phyloP scores from a whole-genome alignment of 2,888 invertebrate species.

The Polymixis lichenea region DNA sequence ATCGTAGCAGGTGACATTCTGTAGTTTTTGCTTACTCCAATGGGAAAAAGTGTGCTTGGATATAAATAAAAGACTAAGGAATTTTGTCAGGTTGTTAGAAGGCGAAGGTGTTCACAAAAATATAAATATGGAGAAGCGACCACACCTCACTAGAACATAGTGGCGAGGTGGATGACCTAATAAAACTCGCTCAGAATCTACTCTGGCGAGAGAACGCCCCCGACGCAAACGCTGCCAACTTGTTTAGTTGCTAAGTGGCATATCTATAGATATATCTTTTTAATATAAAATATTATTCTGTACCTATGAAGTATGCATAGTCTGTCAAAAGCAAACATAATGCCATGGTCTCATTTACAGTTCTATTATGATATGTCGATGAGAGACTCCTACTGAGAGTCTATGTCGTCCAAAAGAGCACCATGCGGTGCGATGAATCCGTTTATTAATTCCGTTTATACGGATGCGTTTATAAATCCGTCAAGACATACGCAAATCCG shows the following conservation, averaged over 20 bases:
- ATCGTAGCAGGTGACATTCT: background rate
- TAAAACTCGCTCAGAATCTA: slow-evolving; percentile 30
- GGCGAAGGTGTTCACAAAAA: background rate
- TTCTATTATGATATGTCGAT: too few relatives aligned
- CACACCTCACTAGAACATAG: slow-evolving; percentile 14
- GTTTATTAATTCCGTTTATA: background rate
- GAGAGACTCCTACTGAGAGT: too few relatives aligned
- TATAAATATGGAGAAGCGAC: slow-evolving; percentile 15
- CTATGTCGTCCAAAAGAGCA: too few relatives aligned
- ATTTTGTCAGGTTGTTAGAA: background rate
- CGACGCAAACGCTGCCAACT: slow-evolving; percentile 44
- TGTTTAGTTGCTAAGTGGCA: slow-evolving; percentile 25
- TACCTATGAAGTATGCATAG: background rate
- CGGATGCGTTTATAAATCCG: too few relatives aligned
- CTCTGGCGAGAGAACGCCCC: slow-evolving; percentile 28
- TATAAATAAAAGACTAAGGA: too few relatives aligned
- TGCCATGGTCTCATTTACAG: background rate
- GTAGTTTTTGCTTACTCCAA: background rate
- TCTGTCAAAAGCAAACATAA: background rate
- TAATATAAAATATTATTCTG: background rate
- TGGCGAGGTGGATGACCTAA: slow-evolving; percentile 57
- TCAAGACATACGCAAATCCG: background rate
- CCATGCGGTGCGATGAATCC: background rate
- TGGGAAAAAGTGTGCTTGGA: background rate
- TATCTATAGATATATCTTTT: background rate